phyloP scores from a whole-genome alignment of 2,113 vertebrate species.

The Spea bombifrons region DNA sequence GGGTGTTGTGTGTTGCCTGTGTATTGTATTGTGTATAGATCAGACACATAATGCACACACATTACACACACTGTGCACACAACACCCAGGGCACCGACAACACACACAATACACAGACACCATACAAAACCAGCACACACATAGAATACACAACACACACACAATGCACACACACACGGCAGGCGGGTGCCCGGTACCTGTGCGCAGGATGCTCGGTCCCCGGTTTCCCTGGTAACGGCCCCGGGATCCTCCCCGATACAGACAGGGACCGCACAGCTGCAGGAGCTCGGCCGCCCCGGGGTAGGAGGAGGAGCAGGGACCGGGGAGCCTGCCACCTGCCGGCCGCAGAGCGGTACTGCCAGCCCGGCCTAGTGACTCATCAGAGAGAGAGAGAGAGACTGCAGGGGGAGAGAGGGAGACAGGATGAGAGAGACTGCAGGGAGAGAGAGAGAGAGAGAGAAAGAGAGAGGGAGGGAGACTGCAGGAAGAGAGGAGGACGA shows the following conservation, averaged over 20 bases:
- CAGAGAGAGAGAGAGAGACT: background rate
- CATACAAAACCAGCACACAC: background rate
- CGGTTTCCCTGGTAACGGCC: slow-evolving; percentile 25
- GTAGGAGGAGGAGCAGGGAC: background rate
- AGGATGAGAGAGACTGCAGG: too few species aligned
- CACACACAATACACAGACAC: background rate
- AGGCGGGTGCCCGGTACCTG: background rate
- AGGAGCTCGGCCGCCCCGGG: background rate
- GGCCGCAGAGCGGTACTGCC: background rate
- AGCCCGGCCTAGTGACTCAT: slow-evolving; percentile 25
- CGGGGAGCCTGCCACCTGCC: slow-evolving; percentile 5
- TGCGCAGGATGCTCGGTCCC: slow-evolving; percentile 5
- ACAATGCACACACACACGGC: background rate
- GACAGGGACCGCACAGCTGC: background rate
- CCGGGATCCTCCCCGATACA: background rate
- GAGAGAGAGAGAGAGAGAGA: too few species aligned
- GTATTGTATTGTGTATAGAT: fast-evolving
- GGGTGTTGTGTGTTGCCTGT: too few species aligned
- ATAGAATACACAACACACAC: background rate
- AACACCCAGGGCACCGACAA: background rate
- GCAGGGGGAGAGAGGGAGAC: too few species aligned
- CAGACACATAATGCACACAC: background rate
- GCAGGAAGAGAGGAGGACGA: too few species aligned
- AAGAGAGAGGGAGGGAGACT: too few species aligned
- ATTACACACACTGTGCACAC: background rate